Conservation (phyloP, 2,888 invertebrate species). For the Parnassius apollo region DNA sequence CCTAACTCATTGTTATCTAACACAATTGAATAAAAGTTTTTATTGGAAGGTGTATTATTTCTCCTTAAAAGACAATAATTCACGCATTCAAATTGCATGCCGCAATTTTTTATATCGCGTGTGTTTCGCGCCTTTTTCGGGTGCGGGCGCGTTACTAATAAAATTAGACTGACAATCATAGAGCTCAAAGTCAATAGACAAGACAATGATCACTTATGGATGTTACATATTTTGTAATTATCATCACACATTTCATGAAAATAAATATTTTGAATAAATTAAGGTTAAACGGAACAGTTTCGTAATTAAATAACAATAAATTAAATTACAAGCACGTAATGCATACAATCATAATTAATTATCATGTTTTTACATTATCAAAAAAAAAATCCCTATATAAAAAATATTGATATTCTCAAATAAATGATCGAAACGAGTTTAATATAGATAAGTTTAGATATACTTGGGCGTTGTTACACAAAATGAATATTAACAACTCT, state of each 20-base stretch:
- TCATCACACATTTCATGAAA: not conserved
- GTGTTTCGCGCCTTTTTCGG: conserved; percentile 81
- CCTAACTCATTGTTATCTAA: conserved; percentile 4
- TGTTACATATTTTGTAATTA: not conserved
- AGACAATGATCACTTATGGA: conserved; percentile 14
- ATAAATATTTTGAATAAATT: too few relatives aligned
- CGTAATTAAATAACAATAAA: too few relatives aligned
- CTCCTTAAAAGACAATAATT: conserved; percentile 78
- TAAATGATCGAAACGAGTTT: too few relatives aligned
- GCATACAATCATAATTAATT: not conserved
- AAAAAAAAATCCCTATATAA: not conserved
- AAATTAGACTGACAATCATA: conserved; percentile 71
- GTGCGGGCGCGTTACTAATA: conserved; percentile 79
- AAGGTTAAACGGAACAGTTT: too few relatives aligned
- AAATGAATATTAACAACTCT: conserved; percentile 22
- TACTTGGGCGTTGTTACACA: conserved; percentile 9
- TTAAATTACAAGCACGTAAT: too few relatives aligned
- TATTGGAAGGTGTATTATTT: conserved; percentile 72
- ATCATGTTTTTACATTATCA: not conserved
- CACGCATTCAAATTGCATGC: conserved; percentile 78
- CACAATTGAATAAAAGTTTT: conserved; percentile 26
- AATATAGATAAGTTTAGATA: not conserved
- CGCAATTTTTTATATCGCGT: conserved; percentile 81
- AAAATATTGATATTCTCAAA: not conserved
- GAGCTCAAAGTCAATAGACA: conserved; percentile 51